phyloP scores from a whole-genome alignment of 2,113 vertebrate genomes.

The Eira barbara region DNA sequence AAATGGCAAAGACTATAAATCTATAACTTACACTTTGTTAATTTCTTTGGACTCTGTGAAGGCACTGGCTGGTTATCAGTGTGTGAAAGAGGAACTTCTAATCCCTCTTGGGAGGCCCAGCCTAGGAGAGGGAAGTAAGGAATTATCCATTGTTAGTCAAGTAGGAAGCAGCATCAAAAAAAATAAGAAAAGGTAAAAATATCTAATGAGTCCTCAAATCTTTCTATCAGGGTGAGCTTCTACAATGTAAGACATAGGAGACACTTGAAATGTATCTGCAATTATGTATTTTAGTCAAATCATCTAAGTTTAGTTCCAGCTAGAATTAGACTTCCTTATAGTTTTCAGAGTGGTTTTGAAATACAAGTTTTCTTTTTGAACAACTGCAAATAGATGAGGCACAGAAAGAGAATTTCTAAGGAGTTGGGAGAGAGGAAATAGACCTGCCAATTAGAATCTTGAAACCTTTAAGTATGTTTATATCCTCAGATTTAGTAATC shows the following conservation, averaged over 20 bases:
- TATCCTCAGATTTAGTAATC: neutral
- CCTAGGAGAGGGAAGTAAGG: constrained; percentile 68
- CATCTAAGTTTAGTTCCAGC: neutral
- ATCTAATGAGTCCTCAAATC: neutral
- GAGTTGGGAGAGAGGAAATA: neutral
- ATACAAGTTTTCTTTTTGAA: neutral
- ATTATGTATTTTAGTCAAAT: neutral
- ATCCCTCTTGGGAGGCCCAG: constrained; percentile 80
- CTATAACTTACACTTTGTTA: constrained; percentile 77
- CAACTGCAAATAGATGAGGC: neutral
- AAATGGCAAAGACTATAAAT: neutral
- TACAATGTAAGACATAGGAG: neutral
- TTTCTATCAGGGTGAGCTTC: neutral
- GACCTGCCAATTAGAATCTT: neutral
- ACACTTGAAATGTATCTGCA: neutral
- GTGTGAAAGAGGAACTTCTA: constrained; percentile 63
- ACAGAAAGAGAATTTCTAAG: neutral
- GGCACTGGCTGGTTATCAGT: constrained; percentile 72
- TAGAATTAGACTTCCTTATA: neutral
- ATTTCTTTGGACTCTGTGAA: constrained; percentile 74
- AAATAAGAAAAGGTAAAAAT: constrained; percentile 19
- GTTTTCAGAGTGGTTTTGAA: constrained; percentile 34
- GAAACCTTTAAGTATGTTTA: neutral
- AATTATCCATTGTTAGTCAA: constrained; percentile 25
- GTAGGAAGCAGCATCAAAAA: constrained; percentile 3